Conservation (phyloP, 2,113 vertebrate genomes). For the Smithornis capensis region DNA sequence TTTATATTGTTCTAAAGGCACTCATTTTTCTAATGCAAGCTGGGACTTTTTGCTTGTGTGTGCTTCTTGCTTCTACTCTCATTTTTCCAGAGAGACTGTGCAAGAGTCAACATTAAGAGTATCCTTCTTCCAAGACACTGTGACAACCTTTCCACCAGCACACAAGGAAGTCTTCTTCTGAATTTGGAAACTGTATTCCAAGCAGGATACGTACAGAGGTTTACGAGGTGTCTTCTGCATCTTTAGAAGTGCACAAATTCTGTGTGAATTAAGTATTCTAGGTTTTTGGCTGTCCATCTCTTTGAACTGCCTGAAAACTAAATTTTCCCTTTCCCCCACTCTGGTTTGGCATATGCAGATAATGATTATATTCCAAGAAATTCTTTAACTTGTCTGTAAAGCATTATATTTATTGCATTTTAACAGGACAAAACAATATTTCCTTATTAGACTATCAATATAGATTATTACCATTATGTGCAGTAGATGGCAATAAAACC, state of each 20-base stretch:
- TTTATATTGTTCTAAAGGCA: not conserved
- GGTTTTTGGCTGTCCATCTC: not conserved
- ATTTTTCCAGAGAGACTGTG: not conserved
- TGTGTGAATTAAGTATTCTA: not conserved
- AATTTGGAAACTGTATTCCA: not conserved
- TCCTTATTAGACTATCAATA: constrained; percentile 9
- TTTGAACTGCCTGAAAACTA: not conserved
- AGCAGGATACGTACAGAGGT: not conserved
- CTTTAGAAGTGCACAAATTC: not conserved
- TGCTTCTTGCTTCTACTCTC: not conserved
- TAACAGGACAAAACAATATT: not conserved
- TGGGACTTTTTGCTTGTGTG: not conserved
- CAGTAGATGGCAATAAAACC: constrained; percentile 49
- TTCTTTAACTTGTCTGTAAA: constrained; percentile 34
- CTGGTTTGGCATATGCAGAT: not conserved
- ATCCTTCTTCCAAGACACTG: not conserved
- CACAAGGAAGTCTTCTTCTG: not conserved
- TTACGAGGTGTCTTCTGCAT: constrained; percentile 26
- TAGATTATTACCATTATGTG: constrained; percentile 20
- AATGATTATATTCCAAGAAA: not conserved
- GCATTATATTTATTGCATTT: not conserved
- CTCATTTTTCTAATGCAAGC: not conserved
- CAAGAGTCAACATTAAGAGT: not conserved
- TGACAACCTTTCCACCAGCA: not conserved
- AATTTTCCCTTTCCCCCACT: not conserved